phyloP scores from a whole-genome alignment of 2,797 vertebrate species.

The Coluber constrictor region DNA sequence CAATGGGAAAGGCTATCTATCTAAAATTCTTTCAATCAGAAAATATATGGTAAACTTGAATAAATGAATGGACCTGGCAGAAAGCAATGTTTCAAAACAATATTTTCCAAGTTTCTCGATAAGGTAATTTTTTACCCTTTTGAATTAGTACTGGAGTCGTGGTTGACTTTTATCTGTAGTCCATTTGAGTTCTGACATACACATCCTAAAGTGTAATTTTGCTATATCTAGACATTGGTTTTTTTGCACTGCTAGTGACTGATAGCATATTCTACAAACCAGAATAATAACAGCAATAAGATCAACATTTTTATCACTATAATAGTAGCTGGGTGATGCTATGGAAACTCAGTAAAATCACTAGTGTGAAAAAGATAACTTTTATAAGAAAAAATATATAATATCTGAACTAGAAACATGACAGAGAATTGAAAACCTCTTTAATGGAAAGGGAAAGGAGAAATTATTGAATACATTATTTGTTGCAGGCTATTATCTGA shows the following conservation, averaged over 20 bases:
- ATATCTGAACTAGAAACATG: background rate
- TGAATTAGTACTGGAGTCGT: background rate
- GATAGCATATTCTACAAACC: background rate
- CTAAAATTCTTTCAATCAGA: background rate
- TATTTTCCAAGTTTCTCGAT: background rate
- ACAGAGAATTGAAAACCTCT: background rate
- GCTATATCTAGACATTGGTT: background rate
- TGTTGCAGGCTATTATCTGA: background rate
- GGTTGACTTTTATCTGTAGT: background rate
- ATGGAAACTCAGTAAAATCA: background rate
- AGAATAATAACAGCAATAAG: background rate
- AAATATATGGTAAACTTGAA: background rate
- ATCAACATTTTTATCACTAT: background rate
- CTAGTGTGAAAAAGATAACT: background rate
- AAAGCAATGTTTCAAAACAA: background rate
- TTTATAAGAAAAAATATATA: background rate
- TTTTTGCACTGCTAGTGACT: background rate
- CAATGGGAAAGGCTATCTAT: background rate
- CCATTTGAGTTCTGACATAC: background rate
- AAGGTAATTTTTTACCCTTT: background rate
- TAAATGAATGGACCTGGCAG: background rate
- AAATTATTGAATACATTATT: background rate
- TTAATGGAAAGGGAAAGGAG: background rate
- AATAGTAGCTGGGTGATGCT: background rate
- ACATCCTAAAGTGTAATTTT: background rate